phyloP scores from a whole-genome alignment of 2,113 vertebrate genomes.

The Nansenia antarctica region DNA sequence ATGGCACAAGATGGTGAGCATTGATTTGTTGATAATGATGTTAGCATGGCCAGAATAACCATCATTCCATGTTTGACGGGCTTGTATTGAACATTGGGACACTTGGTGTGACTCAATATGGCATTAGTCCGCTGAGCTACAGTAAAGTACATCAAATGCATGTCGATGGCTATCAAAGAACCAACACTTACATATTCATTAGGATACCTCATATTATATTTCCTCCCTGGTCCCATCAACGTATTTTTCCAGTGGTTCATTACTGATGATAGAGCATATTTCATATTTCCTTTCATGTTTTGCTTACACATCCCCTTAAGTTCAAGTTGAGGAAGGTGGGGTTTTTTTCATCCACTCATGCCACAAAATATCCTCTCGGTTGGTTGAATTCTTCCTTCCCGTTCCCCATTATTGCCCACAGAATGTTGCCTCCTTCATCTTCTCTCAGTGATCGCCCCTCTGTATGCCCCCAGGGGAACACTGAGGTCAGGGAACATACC shows the following conservation, averaged over 20 bases:
- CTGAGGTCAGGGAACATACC: constrained; percentile 4
- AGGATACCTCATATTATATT: not conserved
- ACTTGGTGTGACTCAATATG: not conserved
- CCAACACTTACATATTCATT: not conserved
- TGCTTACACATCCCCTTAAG: constrained; percentile 14
- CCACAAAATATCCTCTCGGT: not conserved
- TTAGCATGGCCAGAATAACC: constrained; percentile 48
- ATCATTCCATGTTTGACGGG: not conserved
- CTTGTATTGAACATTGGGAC: not conserved
- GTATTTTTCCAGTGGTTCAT: constrained; percentile 21
- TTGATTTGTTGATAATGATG: constrained; percentile 56
- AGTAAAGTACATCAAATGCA: too few species aligned
- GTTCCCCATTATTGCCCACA: not conserved
- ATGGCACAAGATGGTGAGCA: constrained; percentile 60
- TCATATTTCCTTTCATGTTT: constrained; percentile 35
- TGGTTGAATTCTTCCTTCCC: constrained; percentile 11
- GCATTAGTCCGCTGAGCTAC: not conserved
- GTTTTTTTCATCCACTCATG: not conserved
- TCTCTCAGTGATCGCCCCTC: constrained; percentile 14
- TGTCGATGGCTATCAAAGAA: too few species aligned
- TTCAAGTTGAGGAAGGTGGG: not conserved
- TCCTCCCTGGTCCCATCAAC: not conserved
- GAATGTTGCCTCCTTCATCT: not conserved
- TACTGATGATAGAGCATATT: constrained; percentile 23
- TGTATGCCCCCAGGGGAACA: constrained; percentile 4